Evolutionary conservation across 1,140 invertebrate species (phyloP).

Genomic region (Xylocopa sonorina): DNA sequence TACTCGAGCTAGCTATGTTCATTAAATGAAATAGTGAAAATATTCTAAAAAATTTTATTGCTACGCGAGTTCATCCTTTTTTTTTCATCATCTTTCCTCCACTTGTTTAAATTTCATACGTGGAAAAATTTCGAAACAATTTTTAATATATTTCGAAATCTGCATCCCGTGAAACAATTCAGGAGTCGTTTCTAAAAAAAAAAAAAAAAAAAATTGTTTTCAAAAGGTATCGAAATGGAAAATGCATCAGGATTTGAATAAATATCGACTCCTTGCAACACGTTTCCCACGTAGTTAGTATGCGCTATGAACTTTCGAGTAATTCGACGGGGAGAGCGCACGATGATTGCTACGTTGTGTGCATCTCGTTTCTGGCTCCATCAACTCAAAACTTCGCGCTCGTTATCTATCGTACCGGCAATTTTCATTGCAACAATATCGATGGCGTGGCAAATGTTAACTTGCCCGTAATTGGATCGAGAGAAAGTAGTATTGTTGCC

Average conservation of each 20-base stretch:
- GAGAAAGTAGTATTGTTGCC: background rate
- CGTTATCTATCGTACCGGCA: background rate
- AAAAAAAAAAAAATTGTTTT: too few species aligned
- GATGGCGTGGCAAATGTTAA: background rate
- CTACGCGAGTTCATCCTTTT: too few species aligned
- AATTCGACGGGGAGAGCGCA: constrained; percentile 51
- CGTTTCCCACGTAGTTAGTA: constrained; percentile 68
- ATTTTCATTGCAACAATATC: background rate
- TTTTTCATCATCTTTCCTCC: too few species aligned
- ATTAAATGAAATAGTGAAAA: too few species aligned
- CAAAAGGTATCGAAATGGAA: constrained; percentile 32
- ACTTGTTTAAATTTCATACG: too few species aligned
- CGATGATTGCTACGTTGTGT: constrained; percentile 57
- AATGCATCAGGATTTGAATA: constrained; percentile 40
- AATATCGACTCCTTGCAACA: constrained; percentile 50
- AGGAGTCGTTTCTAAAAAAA: too few species aligned
- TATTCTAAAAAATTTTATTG: too few species aligned
- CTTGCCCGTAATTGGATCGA: background rate
- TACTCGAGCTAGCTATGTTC: too few species aligned
- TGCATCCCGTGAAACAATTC: too few species aligned
- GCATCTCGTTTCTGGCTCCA: constrained; percentile 16
- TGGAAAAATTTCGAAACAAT: too few species aligned
- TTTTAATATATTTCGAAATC: too few species aligned
- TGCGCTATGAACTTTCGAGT: constrained; percentile 64
- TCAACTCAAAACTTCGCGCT: background rate